Conservation (phyloP, 2,113 vertebrate genomes). For the Phaethornis superciliosus region DNA sequence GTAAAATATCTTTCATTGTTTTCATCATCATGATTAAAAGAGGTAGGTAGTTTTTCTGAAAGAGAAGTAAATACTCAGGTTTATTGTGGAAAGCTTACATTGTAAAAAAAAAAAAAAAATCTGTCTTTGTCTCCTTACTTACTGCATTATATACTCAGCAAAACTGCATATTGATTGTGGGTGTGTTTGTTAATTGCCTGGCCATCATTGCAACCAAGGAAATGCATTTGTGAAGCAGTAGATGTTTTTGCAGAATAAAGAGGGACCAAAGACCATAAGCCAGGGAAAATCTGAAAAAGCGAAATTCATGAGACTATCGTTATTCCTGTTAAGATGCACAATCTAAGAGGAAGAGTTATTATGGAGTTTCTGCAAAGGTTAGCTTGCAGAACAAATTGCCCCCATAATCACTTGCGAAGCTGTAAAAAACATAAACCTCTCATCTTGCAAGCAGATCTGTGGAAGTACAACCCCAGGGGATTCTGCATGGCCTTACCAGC, state of each 20-base stretch:
- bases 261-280: not conserved
- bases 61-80: not conserved
- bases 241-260: not conserved
- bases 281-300: not conserved
- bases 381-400: slow-evolving; percentile 18
- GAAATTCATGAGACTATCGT: not conserved
- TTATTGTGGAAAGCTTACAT: not conserved
- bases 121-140: slow-evolving; percentile 18
- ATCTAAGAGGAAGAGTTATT: not conserved
- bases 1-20: slow-evolving; percentile 25
- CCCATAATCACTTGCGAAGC: not conserved
- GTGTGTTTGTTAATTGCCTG: slow-evolving; percentile 17
- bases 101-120: not conserved
- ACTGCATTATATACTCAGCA: not conserved
- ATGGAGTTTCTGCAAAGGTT: slow-evolving; percentile 13
- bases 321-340: not conserved
- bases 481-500: not conserved
- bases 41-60: not conserved
- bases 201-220: not conserved
- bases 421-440: not conserved
- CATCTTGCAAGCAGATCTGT: not conserved
- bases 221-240: not conserved
- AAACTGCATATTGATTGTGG: not conserved
- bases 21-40: slow-evolving; percentile 5
- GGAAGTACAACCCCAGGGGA: fast-evolving